Evolutionary conservation across 2,113 vertebrate species (phyloP), one percentile per base, ranked within the genome.

Genomic region (Psittacus erithacus): DNA sequence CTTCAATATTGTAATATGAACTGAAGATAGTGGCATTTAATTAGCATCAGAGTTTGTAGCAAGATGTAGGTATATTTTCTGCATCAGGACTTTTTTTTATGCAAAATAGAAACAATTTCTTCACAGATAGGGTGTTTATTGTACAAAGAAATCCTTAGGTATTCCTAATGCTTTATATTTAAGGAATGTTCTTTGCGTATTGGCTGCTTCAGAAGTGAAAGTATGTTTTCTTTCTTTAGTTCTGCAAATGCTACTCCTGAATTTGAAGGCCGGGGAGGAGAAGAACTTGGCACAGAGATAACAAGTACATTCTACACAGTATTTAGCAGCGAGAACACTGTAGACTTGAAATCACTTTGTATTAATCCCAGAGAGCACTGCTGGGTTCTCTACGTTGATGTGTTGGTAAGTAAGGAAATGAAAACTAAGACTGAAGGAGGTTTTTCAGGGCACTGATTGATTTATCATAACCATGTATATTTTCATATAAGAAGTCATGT

Each of bases 321-420:
- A 83, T 99, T 99, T 94, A 99, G 98, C 97, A 99, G 98, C 5
- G 98, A 98, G 90, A 97, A 96, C 97, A 98, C 97, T 12, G 11
- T 99, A 13, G 98, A 99, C 91, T 95, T 99, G 95, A 97, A 96
- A 74, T 97, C 98, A 6, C 98, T 99, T 63, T 99, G 99, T 57
- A 98, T 99, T 84, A 98, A 98, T 82, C 97, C 98, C 16, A 97
- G 98, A 86, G 99, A 99, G 53, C 99, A 99, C 96, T 99, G 99
- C 97, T 99, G 99, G 99, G 91, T 99, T n/a, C 98, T 99, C 46
- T 99, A 99, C 9, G 98, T 99, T 53, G 99, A 99, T 24, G 99
- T 99, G n/a, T 95, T 99, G 98, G 99, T 99, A 94, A 98, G 99
- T 96, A 49, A 75, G 63, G 27, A 78, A 92, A 55, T 50, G 6